phyloP scores from a whole-genome alignment of 2,797 vertebrate species.

The Apogon talboti region DNA sequence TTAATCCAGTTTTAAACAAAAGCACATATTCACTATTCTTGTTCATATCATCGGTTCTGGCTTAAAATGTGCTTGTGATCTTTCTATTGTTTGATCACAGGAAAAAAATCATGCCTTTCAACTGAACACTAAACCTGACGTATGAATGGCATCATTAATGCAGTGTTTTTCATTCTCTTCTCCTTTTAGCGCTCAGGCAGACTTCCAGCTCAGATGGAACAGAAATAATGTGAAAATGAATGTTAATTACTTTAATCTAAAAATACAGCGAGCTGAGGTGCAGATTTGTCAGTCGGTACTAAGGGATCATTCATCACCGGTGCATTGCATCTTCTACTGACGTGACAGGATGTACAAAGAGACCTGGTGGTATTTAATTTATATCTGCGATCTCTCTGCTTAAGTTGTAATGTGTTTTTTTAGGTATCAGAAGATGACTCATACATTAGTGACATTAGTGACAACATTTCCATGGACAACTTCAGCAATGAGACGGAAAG shows the following conservation, averaged over 20 bases:
- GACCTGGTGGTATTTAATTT: constrained; percentile 40
- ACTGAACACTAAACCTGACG: not conserved
- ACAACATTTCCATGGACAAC: constrained; percentile 96
- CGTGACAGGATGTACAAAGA: constrained; percentile 59
- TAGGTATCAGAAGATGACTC: constrained; percentile 97
- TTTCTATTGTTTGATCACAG: not conserved
- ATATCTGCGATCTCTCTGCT: constrained; percentile 24
- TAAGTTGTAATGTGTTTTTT: constrained; percentile 41
- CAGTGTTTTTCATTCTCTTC: constrained; percentile 1
- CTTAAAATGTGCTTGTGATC: constrained; percentile 4
- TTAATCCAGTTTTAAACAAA: not conserved
- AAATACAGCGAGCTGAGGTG: constrained; percentile 69
- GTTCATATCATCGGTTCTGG: constrained; percentile 1
- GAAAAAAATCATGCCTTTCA: not conserved
- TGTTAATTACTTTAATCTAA: constrained; percentile 76
- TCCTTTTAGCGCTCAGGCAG: constrained; percentile 15
- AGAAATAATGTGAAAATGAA: constrained; percentile 66
- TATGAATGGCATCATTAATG: constrained; percentile 5
- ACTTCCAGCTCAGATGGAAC: constrained; percentile 41
- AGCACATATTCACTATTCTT: not conserved
- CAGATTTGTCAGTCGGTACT: constrained; percentile 55
- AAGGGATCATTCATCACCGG: constrained; percentile 40
- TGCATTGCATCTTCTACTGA: constrained; percentile 41
- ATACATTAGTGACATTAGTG: constrained; percentile 96
- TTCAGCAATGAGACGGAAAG: constrained; percentile 90